phyloP scores from a whole-genome alignment of 2,888 invertebrate genomes.

The Dryobotodes eremita region DNA sequence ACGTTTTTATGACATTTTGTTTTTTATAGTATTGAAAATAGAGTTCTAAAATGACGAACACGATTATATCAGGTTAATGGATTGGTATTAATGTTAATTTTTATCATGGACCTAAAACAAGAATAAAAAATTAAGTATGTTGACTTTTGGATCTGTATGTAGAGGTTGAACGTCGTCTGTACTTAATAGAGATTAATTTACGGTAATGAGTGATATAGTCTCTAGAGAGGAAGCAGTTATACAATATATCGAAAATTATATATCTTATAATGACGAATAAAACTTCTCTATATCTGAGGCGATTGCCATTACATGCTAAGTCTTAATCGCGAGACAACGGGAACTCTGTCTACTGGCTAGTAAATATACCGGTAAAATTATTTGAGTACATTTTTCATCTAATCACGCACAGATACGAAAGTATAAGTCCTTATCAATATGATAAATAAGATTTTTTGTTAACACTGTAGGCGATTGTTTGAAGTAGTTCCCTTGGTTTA shows the following conservation, averaged over 20 bases:
- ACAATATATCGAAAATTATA: constrained; percentile 68
- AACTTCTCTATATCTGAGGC: constrained; percentile 68
- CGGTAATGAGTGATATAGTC: constrained; percentile 61
- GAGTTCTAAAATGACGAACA: constrained; percentile 52
- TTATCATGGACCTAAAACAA: constrained; percentile 10
- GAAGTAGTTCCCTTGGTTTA: constrained; percentile 76
- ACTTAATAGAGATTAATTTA: constrained; percentile 56
- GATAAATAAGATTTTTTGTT: constrained; percentile 74
- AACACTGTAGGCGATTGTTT: constrained; percentile 71
- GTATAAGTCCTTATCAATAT: constrained; percentile 68
- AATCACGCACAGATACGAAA: constrained; percentile 64
- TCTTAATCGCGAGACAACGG: constrained; percentile 63
- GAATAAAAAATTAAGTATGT: constrained; percentile 15
- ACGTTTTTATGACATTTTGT: constrained; percentile 42
- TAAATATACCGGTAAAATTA: constrained; percentile 63
- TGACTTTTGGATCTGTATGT: constrained; percentile 23
- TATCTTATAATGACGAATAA: constrained; percentile 65
- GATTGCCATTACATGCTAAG: constrained; percentile 66
- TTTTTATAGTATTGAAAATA: constrained; percentile 49
- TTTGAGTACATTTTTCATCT: constrained; percentile 62
- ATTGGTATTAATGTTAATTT: constrained; percentile 19
- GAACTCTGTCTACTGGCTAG: constrained; percentile 64
- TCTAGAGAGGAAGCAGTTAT: constrained; percentile 68
- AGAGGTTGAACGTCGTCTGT: constrained; percentile 38
- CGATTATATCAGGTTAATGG: constrained; percentile 39